These are phyloP conservation scores for Podarcis raffonei DNA, from an alignment of 2,113 vertebrate genomes.

Conservation along the genomic window DNA sequence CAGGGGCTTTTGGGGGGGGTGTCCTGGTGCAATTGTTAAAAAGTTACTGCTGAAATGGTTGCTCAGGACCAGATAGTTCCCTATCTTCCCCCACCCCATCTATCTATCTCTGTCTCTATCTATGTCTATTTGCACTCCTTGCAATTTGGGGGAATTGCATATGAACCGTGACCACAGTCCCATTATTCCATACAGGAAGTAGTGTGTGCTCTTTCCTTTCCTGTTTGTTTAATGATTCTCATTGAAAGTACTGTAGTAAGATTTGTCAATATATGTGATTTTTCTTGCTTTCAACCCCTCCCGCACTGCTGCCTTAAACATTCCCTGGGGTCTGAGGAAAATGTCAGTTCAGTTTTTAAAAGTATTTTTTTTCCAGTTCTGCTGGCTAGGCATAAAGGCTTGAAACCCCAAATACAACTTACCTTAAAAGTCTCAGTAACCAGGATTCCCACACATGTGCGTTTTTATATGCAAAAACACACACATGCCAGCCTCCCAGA, in stretches of 20 bases:
- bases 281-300: not conserved
- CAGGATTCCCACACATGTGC: not conserved
- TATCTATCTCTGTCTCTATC: no score
- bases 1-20: not conserved
- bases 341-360: not conserved
- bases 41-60: not conserved
- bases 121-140: not conserved
- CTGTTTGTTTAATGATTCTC: not conserved
- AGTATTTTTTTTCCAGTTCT: not conserved
- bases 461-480: not conserved
- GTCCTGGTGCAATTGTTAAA: not conserved
- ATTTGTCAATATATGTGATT: not conserved
- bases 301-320: not conserved
- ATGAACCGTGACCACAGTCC: not conserved
- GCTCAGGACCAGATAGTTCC: not conserved
- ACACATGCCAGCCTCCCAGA: no score
- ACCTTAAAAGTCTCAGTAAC: not conserved
- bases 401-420: not conserved
- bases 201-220: not conserved
- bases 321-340: not conserved
- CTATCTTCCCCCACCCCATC: no score
- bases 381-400: not conserved
- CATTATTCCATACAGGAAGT: not conserved
- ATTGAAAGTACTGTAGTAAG: not conserved
- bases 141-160: not conserved